These are phyloP conservation scores for Catharus fuscescens DNA, from an alignment of 2,113 vertebrate genomes.

Conservation along the genomic window DNA sequence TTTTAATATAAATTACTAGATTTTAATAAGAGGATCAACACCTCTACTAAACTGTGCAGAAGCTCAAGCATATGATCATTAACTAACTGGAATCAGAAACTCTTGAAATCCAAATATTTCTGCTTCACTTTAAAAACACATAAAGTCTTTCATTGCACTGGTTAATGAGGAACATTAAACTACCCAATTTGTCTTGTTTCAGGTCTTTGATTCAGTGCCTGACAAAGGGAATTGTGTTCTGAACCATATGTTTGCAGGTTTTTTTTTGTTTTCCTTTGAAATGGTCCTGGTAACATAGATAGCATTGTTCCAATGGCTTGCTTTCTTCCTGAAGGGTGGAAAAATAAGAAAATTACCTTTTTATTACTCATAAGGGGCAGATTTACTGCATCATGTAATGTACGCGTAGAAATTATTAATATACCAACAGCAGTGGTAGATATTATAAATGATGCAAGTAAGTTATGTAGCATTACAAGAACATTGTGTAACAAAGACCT, in stretches of 20 bases:
- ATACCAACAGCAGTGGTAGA: neutral
- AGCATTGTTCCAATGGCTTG: neutral
- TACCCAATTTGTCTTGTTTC: neutral
- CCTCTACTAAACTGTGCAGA: neutral
- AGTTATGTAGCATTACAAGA: neutral
- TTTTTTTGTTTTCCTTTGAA: neutral
- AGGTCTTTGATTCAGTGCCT: neutral
- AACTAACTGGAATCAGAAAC: neutral
- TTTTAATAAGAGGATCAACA: neutral
- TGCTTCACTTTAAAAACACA: neutral
- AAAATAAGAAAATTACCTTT: neutral
- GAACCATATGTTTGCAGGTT: neutral
- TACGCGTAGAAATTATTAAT: neutral
- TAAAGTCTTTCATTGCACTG: neutral
- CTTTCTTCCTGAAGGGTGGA: neutral
- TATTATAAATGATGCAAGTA: neutral
- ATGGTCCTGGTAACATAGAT: neutral
- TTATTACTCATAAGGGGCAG: neutral
- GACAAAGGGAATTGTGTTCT: neutral
- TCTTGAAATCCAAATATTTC: neutral
- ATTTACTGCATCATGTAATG: fast-evolving
- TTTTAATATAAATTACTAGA: neutral
- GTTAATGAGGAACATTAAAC: neutral
- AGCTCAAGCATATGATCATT: neutral
- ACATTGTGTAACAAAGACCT: neutral